Conservation (phyloP, 2,888 invertebrate genomes). For the Trichogramma dendrolimi region DNA sequence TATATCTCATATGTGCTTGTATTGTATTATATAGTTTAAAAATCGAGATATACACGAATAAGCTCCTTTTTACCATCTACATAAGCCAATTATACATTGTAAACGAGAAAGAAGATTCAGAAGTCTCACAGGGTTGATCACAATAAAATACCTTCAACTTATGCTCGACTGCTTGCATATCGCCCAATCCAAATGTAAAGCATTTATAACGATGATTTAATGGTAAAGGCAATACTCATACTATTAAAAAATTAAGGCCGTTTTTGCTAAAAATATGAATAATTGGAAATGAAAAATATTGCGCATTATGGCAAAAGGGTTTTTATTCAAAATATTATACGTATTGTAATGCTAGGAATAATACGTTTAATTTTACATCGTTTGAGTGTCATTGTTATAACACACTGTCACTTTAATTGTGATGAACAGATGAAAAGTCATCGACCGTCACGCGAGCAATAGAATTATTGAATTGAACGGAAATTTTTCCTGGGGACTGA, state of each 20-base stretch:
- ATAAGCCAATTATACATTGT: no score
- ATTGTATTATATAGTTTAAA: conserved; percentile 48
- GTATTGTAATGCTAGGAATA: no score
- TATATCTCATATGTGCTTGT: conserved; percentile 45
- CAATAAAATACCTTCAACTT: background rate
- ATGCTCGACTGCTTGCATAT: conserved; percentile 13
- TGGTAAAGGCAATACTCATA: no score
- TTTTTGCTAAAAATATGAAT: no score
- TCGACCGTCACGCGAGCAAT: conserved; percentile 14
- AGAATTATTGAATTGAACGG: conserved; percentile 12
- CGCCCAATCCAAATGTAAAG: conserved; percentile 23
- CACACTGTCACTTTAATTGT: conserved; percentile 18
- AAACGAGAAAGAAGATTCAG: no score
- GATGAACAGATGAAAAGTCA: background rate
- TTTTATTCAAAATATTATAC: no score
- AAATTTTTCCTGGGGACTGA: conserved; percentile 37
- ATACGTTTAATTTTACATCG: no score
- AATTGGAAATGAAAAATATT: no score
- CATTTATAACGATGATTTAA: conserved; percentile 17
- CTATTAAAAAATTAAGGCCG: no score
- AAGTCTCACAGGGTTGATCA: no score
- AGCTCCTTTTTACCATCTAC: no score
- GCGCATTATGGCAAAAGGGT: no score
- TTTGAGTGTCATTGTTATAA: conserved; percentile 11
- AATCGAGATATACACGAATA: conserved; percentile 7